Conservation (phyloP, 2,113 vertebrate genomes). For the Catharus minimus region DNA sequence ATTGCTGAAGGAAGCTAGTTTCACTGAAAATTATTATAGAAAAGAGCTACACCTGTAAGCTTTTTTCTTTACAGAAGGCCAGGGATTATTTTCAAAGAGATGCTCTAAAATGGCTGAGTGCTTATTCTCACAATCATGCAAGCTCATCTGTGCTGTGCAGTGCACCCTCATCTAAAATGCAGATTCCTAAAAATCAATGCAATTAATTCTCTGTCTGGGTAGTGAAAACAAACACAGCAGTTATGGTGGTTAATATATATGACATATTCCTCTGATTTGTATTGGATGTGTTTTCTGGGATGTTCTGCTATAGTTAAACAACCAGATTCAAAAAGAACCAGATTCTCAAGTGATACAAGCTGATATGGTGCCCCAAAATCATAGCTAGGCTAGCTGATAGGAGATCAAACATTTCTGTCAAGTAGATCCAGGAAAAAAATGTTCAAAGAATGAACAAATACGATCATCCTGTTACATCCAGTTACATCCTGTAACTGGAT, state of each 20-base stretch:
- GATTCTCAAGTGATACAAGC: neutral
- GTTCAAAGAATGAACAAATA: neutral
- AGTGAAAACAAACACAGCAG: neutral
- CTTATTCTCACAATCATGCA: neutral
- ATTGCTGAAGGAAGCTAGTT: neutral
- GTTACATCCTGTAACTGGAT: neutral
- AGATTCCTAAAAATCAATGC: constrained; percentile 32
- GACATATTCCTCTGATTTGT: neutral
- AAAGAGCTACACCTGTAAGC: neutral
- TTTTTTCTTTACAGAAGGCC: neutral
- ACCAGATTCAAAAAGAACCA: neutral
- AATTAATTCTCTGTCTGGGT: neutral
- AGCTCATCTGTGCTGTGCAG: neutral
- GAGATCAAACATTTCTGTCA: neutral
- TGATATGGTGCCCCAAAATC: neutral
- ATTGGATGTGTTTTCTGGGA: neutral
- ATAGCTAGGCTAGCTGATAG: neutral
- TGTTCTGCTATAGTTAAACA: neutral
- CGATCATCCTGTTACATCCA: neutral
- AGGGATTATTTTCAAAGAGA: neutral
- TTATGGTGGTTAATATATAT: neutral
- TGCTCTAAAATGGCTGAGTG: neutral
- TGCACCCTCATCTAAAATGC: neutral
- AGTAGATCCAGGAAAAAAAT: neutral
- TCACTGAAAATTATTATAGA: neutral